Evolutionary conservation across 2,113 vertebrate species (phyloP), one percentile per base, ranked within the genome.

Genomic region (Beaufortia kweichowensis): DNA sequence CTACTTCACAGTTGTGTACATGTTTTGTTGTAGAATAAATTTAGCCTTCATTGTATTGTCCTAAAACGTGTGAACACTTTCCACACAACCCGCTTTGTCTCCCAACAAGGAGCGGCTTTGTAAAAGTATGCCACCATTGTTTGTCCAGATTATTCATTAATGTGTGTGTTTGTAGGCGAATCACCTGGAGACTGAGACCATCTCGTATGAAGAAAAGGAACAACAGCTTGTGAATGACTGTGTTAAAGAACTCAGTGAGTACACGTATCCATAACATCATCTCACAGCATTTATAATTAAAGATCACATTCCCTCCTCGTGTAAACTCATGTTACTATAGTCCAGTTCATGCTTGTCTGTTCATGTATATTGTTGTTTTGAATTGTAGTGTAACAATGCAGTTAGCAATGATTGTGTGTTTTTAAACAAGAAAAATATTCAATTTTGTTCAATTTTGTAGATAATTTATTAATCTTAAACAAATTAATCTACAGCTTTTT

Each of bases 141-240:
- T 23, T 14, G 50, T 41, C 23, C 6, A 41, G 23, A 48, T 53
- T 33, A n/a, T n/a, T 23, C 9, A 26, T 72, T 57, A 50, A 29
- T 82, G 75, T 69, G 72, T 79, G 14, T 80, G 28, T 77, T 26
- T 14, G 14, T 68, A 99, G 97, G 96, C 97, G 15, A 97, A 90
- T 82, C 96, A 97, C 79, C 89, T 99, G 84, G 95, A 99, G 93
- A 98, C 95, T 0, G 96, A 99, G 90, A 99, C 97, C 0, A 96
- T 97, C 84, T 96, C 91, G 3, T 98, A 96, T 0, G 97, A 99
- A 84, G 97, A 98, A 80, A 98, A 98, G 76, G 97, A 99, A 62
- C 97, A 98, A 82, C 97, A 99, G 59, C 92, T 99, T 87, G 97
- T 99, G 73, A 98, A 95, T 31, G 97, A 99, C 88, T 98, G 97